These are phyloP conservation scores for Orientallactaga bullata DNA, from an alignment of 2,113 vertebrate species.

Conservation along the genomic window DNA sequence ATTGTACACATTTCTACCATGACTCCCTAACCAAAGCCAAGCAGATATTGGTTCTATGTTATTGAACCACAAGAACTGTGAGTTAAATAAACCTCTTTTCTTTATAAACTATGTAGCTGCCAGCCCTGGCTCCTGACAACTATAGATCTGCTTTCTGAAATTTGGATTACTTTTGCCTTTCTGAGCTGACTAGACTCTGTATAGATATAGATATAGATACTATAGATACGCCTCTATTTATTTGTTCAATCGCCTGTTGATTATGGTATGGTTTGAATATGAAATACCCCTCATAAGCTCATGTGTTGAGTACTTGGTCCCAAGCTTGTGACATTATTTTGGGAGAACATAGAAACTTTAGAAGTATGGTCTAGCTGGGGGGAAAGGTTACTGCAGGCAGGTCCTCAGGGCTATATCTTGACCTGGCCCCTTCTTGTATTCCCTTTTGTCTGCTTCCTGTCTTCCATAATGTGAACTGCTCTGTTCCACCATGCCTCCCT, in stretches of 20 bases:
- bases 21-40: neutral
- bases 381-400: neutral
- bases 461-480: neutral
- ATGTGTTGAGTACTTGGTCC: neutral
- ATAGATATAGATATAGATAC: neutral
- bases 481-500: neutral
- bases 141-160: neutral
- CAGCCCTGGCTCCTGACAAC: neutral
- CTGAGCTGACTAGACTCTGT: neutral
- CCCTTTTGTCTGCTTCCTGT: neutral
- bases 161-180: neutral
- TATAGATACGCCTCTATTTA: neutral
- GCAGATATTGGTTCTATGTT: neutral
- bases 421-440: neutral
- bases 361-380: neutral
- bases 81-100: neutral
- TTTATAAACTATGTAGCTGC: neutral
- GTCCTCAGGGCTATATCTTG: neutral
- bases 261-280: neutral
- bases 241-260: neutral
- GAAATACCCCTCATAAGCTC: neutral
- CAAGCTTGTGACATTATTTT: neutral
- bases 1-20: neutral
- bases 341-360: neutral
- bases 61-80: neutral